A percentile compares a stretch with the other conserved stretches of the same genome.
Evolutionary conservation across 1,140 invertebrate genomes (phyloP).

Genomic region (Brachionus asplanchnoidis): DNA sequence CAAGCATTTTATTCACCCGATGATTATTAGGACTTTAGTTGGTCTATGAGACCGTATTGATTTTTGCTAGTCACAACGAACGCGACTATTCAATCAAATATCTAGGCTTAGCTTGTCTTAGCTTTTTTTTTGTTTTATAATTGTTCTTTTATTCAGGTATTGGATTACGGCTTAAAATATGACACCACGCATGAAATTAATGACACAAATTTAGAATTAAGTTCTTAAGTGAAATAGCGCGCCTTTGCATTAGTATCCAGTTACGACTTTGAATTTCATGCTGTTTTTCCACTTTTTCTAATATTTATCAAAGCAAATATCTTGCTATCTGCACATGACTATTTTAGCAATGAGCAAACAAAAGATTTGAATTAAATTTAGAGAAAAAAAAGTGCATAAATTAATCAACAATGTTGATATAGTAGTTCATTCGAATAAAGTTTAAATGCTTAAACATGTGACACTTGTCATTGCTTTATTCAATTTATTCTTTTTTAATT

Average conservation of each 20-base stretch:
- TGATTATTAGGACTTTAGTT: neutral
- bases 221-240: neutral
- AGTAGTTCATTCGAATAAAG: neutral
- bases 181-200: constrained; percentile 17
- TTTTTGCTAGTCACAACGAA: neutral
- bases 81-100: constrained; percentile 13
- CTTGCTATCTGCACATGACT: neutral
- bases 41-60: neutral
- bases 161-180: neutral
- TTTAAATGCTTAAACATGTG: too few species aligned
- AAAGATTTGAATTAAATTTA: neutral
- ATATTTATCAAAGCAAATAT: neutral
- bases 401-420: neutral
- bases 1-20: neutral
- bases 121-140: neutral
- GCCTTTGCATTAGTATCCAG: neutral
- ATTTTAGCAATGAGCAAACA: neutral
- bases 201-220: neutral
- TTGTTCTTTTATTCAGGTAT: neutral
- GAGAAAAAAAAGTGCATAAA: neutral
- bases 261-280: constrained; percentile 12
- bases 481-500: too few species aligned
- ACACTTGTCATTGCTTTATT: too few species aligned
- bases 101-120: neutral
- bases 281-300: neutral